Evolutionary conservation across 2,888 invertebrate genomes (phyloP).

Genomic region (Leptogaster cylindrica): DNA sequence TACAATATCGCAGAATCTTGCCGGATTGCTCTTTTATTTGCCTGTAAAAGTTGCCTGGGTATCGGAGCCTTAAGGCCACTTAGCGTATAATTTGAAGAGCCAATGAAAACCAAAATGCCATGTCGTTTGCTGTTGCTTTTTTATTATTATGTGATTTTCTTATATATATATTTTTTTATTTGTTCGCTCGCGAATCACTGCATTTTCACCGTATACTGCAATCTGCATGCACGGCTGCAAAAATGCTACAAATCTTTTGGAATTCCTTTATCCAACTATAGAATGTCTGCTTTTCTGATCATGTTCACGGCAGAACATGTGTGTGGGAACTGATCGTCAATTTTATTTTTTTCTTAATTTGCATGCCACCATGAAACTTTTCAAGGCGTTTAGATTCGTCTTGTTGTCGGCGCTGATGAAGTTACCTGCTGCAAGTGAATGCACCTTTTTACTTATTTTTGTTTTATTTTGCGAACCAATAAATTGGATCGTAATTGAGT

Average conservation of each 20-base stretch:
- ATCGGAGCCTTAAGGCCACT: neutral
- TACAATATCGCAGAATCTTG: neutral
- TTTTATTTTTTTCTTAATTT: conserved; percentile 18
- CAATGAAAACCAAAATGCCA: neutral
- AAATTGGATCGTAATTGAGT: conserved; percentile 6
- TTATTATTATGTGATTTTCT: neutral
- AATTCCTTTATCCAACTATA: neutral
- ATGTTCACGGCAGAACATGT: neutral
- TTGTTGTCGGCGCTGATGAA: neutral
- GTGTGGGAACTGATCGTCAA: conserved; percentile 17
- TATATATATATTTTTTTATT: neutral
- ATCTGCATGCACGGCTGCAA: neutral
- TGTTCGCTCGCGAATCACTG: neutral
- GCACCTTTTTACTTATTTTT: neutral
- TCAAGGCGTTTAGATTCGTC: neutral
- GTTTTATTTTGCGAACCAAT: neutral
- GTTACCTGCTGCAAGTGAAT: neutral
- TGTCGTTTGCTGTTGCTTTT: neutral
- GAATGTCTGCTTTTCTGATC: conserved; percentile 13
- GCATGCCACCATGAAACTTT: conserved; percentile 23
- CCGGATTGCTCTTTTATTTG: neutral
- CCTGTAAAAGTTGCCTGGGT: neutral
- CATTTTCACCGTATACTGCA: neutral
- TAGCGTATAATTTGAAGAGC: conserved; percentile 1
- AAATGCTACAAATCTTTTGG: conserved; percentile 15